phyloP scores from a whole-genome alignment of 2,113 vertebrate genomes.

The Copsychus sechellarum region DNA sequence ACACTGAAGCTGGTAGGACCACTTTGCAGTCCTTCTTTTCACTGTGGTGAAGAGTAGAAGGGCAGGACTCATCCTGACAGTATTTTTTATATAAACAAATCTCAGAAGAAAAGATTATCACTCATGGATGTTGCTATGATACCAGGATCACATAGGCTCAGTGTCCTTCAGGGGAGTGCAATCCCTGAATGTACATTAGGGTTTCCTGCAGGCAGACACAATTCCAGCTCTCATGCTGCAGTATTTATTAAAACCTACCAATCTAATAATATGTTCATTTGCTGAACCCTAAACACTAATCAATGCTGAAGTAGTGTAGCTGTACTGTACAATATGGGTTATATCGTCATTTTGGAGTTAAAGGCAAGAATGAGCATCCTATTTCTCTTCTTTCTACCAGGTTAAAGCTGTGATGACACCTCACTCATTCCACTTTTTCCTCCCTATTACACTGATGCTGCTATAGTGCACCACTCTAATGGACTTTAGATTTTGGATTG shows the following conservation, averaged over 20 bases:
- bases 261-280: not conserved
- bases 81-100: not conserved
- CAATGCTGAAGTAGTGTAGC: not conserved
- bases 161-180: not conserved
- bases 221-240: rapidly evolving
- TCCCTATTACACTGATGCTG: rapidly evolving
- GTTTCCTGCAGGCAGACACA: not conserved
- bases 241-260: not conserved
- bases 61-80: not conserved
- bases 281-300: not conserved
- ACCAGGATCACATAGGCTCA: rapidly evolving
- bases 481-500: not conserved
- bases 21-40: not conserved
- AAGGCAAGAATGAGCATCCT: not conserved
- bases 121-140: conserved; percentile 19
- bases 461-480: not conserved
- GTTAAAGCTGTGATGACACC: not conserved
- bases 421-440: no score
- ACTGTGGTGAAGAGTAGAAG: not conserved
- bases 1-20: not conserved
- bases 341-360: not conserved
- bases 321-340: not conserved
- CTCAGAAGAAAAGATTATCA: not conserved
- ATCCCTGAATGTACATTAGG: not conserved
- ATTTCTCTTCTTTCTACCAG: not conserved